Base-by-base conservation (phyloP, 2,113 vertebrate species). In the Pan paniscus region DNA sequence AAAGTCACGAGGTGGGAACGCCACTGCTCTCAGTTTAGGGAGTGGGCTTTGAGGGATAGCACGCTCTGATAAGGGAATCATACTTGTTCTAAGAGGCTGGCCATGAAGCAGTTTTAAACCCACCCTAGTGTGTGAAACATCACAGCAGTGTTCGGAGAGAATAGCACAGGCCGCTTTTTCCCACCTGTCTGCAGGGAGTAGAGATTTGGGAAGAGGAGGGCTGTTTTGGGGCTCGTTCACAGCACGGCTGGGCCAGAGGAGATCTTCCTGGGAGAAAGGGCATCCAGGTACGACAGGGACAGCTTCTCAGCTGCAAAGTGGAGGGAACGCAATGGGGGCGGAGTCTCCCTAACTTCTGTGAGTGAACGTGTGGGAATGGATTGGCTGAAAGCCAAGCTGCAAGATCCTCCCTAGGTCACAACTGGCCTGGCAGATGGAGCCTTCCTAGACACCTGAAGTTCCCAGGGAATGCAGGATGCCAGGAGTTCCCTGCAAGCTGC, bases 1-100 rank as follows among this genome's bases (percentile, higher is more conserved):
- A 32, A 38, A 22, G 25, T 16, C 7, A 35, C 52, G 20, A 8
- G 32, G 86, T 43, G 57, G 46, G n/a, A 64, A 70, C 0, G 0
- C 32, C 67, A 68, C 46, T 5, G 46, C 46, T 76, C 6, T n/a
- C 22, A 2, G 0, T 1, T 4, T 55, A 81, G 64, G 35, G 38
- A n/a, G 4, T 1, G 12, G 7, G 12, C 13, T 16, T 14, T n/a
- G 3, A 12, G n/a, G 57, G 20, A 18, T 3, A 0, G 35, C 3
- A 4, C 1, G 0, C 35, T 14, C 2, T 14, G 13, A 57, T 48
- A 6, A 57, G 75, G 43, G 23, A 52, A 13, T 11, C 20, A 40
- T 1, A 43, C 10, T 12, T 52, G 23, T 32, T 81, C 46, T 76
- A 3, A 52, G 61, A 75, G 17, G 6, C 17, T 80, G 72, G n/a